Conservation (phyloP, 1,140 invertebrate species). For the Coelopa frigida region DNA sequence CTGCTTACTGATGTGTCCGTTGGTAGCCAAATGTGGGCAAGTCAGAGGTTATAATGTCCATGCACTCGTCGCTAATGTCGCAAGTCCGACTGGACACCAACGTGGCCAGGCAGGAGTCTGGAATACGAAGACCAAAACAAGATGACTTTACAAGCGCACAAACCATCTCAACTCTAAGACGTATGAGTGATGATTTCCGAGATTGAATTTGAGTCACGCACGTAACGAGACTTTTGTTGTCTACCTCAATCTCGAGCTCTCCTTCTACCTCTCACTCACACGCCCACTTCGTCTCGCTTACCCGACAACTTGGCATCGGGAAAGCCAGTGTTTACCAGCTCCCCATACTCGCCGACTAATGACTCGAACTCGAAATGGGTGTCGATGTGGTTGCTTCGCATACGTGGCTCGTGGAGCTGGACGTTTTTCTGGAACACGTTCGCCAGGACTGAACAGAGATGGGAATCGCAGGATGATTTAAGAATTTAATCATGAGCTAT, state of each 20-base stretch:
- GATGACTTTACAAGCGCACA: too few relatives aligned
- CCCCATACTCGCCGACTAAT: conserved; percentile 20
- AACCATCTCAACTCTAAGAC: too few relatives aligned
- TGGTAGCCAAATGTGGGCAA: conserved; percentile 30
- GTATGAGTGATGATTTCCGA: too few relatives aligned
- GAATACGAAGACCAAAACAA: too few relatives aligned
- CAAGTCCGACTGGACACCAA: conserved; percentile 17
- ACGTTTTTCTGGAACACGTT: conserved; percentile 27
- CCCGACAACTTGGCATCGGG: conserved; percentile 27
- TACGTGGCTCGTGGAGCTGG: conserved; percentile 18
- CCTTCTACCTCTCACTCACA: too few relatives aligned
- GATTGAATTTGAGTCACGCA: too few relatives aligned
- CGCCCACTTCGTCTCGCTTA: too few relatives aligned
- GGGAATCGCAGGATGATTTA: too few relatives aligned
- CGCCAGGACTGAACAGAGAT: conserved; percentile 20
- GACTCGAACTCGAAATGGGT: conserved; percentile 31
- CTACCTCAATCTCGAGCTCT: too few relatives aligned
- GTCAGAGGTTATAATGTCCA: conserved; percentile 24
- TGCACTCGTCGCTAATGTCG: conserved; percentile 16
- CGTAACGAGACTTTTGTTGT: too few relatives aligned
- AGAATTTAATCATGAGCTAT: not conserved
- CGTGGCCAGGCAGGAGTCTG: conserved; percentile 18
- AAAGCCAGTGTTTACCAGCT: conserved; percentile 20
- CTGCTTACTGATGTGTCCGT: conserved; percentile 37
- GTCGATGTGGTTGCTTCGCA: conserved; percentile 20